A percentile compares a stretch with the other conserved stretches of the same genome.
These are phyloP conservation scores for Donacobius atricapilla DNA, from an alignment of 2,113 vertebrate genomes.

Conservation along the genomic window DNA sequence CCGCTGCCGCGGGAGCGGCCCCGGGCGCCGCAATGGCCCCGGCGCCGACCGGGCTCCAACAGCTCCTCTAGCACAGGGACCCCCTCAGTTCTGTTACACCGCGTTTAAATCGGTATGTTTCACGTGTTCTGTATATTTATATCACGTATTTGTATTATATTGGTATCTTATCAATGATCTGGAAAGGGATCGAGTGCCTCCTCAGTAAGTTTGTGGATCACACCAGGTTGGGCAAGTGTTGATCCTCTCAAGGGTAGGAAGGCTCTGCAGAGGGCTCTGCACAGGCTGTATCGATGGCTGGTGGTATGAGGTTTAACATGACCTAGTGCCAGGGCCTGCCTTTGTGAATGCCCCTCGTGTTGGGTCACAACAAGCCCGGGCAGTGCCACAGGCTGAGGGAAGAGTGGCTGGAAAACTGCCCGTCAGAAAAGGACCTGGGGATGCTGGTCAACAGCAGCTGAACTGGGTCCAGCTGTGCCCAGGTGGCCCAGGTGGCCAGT, in stretches of 20 bases:
- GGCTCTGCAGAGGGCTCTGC: neutral
- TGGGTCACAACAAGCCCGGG: neutral
- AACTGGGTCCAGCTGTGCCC: no score
- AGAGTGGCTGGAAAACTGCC: neutral
- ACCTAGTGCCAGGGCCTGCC: neutral
- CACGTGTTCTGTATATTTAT: no score
- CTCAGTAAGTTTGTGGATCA: neutral
- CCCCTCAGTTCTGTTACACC: neutral
- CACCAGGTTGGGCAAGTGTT: rapidly evolving
- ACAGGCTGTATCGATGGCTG: neutral
- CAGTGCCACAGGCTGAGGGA: neutral
- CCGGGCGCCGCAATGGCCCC: rapidly evolving
- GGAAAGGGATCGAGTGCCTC: neutral
- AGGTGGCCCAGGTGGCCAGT: no score
- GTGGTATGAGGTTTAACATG: neutral
- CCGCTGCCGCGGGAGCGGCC: no score
- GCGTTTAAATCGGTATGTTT: rapidly evolving
- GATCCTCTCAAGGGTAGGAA: neutral
- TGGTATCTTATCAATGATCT: no score
- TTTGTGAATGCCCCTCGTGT: neutral
- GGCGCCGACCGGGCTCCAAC: rapidly evolving
- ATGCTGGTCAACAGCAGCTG: neutral
- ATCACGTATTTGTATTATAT: neutral
- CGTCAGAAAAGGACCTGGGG: rapidly evolving
- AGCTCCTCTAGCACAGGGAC: rapidly evolving